Evolutionary conservation across 2,888 invertebrate genomes (phyloP).

Genomic region (Venusia cambrica): DNA sequence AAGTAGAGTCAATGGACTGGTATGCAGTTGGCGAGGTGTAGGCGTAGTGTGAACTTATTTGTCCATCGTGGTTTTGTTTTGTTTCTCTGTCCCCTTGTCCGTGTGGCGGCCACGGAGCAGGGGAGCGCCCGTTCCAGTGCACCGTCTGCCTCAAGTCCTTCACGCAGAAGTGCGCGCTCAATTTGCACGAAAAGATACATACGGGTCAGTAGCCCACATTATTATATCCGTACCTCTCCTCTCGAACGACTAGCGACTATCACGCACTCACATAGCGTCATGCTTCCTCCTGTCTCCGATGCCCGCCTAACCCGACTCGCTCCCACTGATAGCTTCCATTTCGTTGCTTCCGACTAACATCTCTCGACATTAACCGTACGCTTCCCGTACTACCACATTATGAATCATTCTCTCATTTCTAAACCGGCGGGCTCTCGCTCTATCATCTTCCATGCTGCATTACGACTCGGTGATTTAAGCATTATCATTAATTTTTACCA

Average conservation of each 20-base stretch:
- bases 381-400: slow-evolving; percentile 68
- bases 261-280: slow-evolving; percentile 71
- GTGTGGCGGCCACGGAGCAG: slow-evolving; percentile 71
- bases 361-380: slow-evolving; percentile 57
- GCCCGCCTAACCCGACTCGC: slow-evolving; percentile 68
- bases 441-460: slow-evolving; percentile 53
- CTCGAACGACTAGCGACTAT: slow-evolving; percentile 61
- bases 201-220: slow-evolving; percentile 83
- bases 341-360: slow-evolving; percentile 77
- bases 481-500: slow-evolving; percentile 50
- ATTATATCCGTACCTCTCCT: slow-evolving; percentile 62
- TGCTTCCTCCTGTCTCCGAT: slow-evolving; percentile 76
- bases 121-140: slow-evolving; percentile 83
- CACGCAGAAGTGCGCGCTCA: slow-evolving; percentile 83
- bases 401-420: slow-evolving; percentile 52
- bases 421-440: slow-evolving; percentile 53
- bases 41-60: slow-evolving; percentile 60
- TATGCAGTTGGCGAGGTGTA: slow-evolving; percentile 36
- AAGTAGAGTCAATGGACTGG: slow-evolving; percentile 30
- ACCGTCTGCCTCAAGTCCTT: slow-evolving; percentile 83
- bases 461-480: slow-evolving; percentile 55
- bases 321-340: slow-evolving; percentile 67
- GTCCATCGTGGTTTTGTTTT: slow-evolving; percentile 81
- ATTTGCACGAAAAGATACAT: slow-evolving; percentile 83
- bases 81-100: slow-evolving; percentile 77